phyloP scores from a whole-genome alignment of 2,113 vertebrate genomes.

The Manacus vitellinus region DNA sequence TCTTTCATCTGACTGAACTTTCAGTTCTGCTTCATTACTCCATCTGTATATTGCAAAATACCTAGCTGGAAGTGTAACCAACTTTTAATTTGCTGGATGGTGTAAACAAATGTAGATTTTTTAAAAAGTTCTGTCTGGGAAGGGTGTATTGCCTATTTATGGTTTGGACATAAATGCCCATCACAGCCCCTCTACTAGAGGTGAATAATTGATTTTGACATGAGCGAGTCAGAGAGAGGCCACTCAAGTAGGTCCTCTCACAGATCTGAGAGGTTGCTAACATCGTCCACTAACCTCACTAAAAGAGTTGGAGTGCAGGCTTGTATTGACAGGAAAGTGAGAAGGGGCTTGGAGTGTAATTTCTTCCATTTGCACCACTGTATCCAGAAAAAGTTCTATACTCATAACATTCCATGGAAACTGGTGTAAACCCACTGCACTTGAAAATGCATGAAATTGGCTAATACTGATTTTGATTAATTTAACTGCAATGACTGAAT shows the following conservation, averaged over 20 bases:
- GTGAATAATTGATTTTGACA: background rate
- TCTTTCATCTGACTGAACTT: background rate
- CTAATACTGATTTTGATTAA: background rate
- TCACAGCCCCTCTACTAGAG: background rate
- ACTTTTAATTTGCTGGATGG: background rate
- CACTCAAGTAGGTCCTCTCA: background rate
- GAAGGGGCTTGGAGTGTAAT: background rate
- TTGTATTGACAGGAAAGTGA: background rate
- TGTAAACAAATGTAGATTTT: background rate
- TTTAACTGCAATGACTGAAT: background rate
- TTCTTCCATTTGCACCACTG: background rate
- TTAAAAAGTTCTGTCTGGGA: background rate
- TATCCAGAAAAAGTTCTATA: background rate
- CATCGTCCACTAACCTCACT: background rate
- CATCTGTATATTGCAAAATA: background rate
- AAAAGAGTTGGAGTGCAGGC: background rate
- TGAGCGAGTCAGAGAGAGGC: background rate
- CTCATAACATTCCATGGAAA: background rate
- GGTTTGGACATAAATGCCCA: background rate
- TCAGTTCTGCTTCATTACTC: background rate
- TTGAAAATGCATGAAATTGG: background rate
- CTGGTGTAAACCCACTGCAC: background rate
- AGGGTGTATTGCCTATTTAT: background rate
- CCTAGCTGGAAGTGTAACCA: background rate
- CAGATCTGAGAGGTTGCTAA: background rate